Base-by-base conservation (phyloP, 2,888 invertebrate genomes). In the Aleiodes testaceus region DNA sequence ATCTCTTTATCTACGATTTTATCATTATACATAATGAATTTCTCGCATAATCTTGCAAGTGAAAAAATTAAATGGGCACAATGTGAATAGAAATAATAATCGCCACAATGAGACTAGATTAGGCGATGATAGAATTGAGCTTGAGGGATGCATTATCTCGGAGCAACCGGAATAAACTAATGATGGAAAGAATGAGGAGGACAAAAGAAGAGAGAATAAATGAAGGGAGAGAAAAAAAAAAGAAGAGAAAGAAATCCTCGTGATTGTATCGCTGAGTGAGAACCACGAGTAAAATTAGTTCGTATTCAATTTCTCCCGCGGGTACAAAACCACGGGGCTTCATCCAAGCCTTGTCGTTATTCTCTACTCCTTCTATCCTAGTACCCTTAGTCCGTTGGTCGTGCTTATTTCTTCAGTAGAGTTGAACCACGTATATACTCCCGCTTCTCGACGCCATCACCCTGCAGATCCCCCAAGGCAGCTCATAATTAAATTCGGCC, bases 401-500 rank as follows among this genome's bases (percentile, higher is more conserved):
- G 67, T 36, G 53, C 73, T 59, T 59, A 59, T 59, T 59, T 59
- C 76, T 76, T 69, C 72, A 73, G 74, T 68, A 81, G 80, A 82
- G 80, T 82, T 79, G 77, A 75, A 75, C 75, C 76, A 73, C 16
- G 36, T 59, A 36, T 59, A 59, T 59, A 59, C 75, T 70, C 74
- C 74, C 77, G 74, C 76, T 76, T 77, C 78, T 77, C 80, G 77
- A 76, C 49, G 52, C 59, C 63, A 42, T 69, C 69, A 63, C 42
- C 70, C 36, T 49, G 59, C 50, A 52, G 78, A 79, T 78, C 83
- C 83, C 84, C 85, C 82, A 86, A 87, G 87, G 84, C 86, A 84
- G 79, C 84, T 86, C 86, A 84, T 87, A 87, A 87, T 87, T 87
- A 87, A 87, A 87, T 87, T 87, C 84, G 86, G 78, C 85, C 83